Evolutionary conservation across 2,797 vertebrate species (phyloP).

Genomic region (Clarias fuscus): DNA sequence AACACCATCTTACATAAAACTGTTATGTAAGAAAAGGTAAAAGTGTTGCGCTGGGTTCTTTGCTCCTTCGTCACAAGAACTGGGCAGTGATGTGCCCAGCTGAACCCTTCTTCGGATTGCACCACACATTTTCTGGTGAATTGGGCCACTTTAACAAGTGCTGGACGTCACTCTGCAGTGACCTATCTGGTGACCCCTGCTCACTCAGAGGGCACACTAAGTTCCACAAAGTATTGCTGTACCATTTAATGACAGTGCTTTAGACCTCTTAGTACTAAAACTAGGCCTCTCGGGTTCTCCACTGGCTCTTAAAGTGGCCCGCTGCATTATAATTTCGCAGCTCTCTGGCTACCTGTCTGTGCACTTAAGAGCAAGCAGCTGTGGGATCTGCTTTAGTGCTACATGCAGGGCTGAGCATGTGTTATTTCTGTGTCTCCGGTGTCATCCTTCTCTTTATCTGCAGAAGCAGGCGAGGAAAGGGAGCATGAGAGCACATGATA

Average conservation of each 20-base stretch:
- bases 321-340: conserved; percentile 61
- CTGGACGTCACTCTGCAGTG: conserved; percentile 22
- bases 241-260: conserved; percentile 58
- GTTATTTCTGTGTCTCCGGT: conserved; percentile 46
- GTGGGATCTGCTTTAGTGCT: conserved; percentile 38
- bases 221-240: conserved; percentile 35
- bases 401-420: conserved; percentile 37
- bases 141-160: conserved; percentile 25
- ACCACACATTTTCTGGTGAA: conserved; percentile 7
- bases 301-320: conserved; percentile 48
- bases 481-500: conserved; percentile 32
- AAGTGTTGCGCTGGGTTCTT: neutral
- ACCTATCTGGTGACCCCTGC: conserved; percentile 26
- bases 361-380: conserved; percentile 60
- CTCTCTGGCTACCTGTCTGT: conserved; percentile 54
- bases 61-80: neutral
- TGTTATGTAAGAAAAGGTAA: neutral
- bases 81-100: neutral
- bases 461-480: conserved; percentile 31
- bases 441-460: conserved; percentile 45
- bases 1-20: neutral
- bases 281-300: conserved; percentile 45
- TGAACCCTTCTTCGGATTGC: neutral
- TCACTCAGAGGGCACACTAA: conserved; percentile 31
- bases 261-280: conserved; percentile 43